Base-by-base conservation (phyloP, 2,797 vertebrate species). In the Bothrops alternatus region DNA sequence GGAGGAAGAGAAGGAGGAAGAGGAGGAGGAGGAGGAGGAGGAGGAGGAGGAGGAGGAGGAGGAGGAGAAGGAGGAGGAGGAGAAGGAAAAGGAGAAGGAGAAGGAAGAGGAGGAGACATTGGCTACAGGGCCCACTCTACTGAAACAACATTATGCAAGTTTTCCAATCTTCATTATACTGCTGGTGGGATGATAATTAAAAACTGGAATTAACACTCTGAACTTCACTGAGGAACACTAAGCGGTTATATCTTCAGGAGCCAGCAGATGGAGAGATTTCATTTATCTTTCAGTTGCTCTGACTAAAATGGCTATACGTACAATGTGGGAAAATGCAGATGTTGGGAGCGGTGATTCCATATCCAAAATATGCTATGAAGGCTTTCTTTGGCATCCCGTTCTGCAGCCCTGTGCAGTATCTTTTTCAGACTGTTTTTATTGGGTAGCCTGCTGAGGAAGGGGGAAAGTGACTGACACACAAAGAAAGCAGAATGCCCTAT, bases 371-470 rank as follows among this genome's bases (percentile, higher is more conserved):
- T 14, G 86, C 2, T 73, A 25, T 5, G 7, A 32, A 25, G 55
- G 11, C 26, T 73, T 90, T 65, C 23, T 42, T 86, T 90, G 25
- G n/a, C 53, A 88, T 47, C 42, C 28, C 25, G 7, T 32, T 16
- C 32, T 6, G 32, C 23, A 89, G 3, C 3, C 0, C 69, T 65
- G 14, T 42, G 23, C 2, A 47, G 20, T 57, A 8, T 94, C 90
- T 55, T 25, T 50, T 7, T 92, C 12, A 23, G n/a, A 23, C 86
- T 53, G 50, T 65, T 94, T 90, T 32, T 85, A 85, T 95, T 91
- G 42, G 85, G 2, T 10, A 85, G 6, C 0, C 6, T 91, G 42
- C 57, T 91, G 86, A 65, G 56, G 50, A 86, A 78, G 16, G 85
- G 63, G 89, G 1, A 78, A 16, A 14, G 61, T 65, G 90, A 93